Evolutionary conservation across 2,797 vertebrate genomes (phyloP), one percentile per base, ranked within the genome.

Genomic region (Dendrocincla tyrannina): DNA sequence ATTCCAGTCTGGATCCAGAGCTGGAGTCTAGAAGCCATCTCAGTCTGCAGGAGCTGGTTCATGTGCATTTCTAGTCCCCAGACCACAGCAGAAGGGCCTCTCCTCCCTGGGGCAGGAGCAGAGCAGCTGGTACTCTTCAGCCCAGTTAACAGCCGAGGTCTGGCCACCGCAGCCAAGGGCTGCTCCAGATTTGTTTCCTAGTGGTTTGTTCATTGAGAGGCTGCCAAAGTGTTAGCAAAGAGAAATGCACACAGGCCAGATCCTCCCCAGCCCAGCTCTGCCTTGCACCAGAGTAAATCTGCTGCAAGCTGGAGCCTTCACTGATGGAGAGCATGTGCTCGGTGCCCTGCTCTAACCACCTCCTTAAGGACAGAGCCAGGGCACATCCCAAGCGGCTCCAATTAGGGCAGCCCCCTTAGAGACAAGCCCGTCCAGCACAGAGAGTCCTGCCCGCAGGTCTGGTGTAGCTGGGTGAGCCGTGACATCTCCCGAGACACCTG

Each of bases 101-200:
- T 93, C 72, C 85, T 91, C 91, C 95, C 89, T 7, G 10, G 94
- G 93, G 95, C 94, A 88, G 86, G 66, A 89, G 55, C 80, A 69
- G 78, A 96, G 93, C 96, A 97, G 96, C 96, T 95, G 96, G 95
- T 96, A 95, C 94, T 94, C 92, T 91, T 97, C 96, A 91, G 84
- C 93, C 94, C 90, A 70, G 86, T 90, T 95, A 97, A 92, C 92
- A 95, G 85, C 78, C 10, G 32, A 95, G 91, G 75, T 94, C 94
- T 96, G 96, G 92, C 85, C 93, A 88, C 94, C 1, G 1, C 96
- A 93, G 93, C 95, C 56, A 0, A 96, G 68, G 88, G 92, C 95
- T 92, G 92, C 90, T 95, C 94, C 86, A 91, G 86, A 94, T 95
- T 91, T 96, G 93, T 92, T 97, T 96, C 52, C 91, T 96, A 89